phyloP scores from a whole-genome alignment of 2,797 vertebrate species.

The Scyliorhinus canicula region DNA sequence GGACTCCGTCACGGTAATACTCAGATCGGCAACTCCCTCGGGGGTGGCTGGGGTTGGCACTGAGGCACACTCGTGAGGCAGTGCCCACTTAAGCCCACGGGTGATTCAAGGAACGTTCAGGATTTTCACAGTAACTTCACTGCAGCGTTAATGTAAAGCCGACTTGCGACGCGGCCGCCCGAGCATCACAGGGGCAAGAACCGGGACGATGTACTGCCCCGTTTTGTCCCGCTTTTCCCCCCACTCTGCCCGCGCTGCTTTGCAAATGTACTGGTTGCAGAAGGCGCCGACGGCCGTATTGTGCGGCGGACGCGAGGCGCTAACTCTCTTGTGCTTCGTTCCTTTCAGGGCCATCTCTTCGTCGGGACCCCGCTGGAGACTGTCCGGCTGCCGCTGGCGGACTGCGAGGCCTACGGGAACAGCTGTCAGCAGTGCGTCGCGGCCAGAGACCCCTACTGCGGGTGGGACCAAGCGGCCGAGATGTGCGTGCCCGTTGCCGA shows the following conservation, averaged over 20 bases:
- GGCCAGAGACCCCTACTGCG: constrained; percentile 64
- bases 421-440: constrained; percentile 67
- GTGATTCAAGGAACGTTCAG: too few relatives aligned
- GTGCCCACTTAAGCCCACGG: too few relatives aligned
- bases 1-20: constrained; percentile 47
- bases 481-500: constrained; percentile 60
- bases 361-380: constrained; percentile 65
- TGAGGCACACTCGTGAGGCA: too few relatives aligned
- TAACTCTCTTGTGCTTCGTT: not conserved
- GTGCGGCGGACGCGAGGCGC: not conserved
- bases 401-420: constrained; percentile 66
- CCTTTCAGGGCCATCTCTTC: constrained; percentile 62
- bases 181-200: not conserved
- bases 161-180: too few relatives aligned
- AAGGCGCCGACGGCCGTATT: not conserved
- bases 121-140: too few relatives aligned
- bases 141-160: too few relatives aligned
- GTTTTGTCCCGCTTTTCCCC: not conserved
- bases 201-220: too few relatives aligned
- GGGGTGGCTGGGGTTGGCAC: too few relatives aligned
- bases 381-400: constrained; percentile 64
- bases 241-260: too few relatives aligned
- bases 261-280: not conserved
- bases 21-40: not conserved
- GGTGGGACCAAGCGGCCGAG: constrained; percentile 60